phyloP scores from a whole-genome alignment of 2,888 invertebrate genomes.

The Psylliodes chrysocephalus region DNA sequence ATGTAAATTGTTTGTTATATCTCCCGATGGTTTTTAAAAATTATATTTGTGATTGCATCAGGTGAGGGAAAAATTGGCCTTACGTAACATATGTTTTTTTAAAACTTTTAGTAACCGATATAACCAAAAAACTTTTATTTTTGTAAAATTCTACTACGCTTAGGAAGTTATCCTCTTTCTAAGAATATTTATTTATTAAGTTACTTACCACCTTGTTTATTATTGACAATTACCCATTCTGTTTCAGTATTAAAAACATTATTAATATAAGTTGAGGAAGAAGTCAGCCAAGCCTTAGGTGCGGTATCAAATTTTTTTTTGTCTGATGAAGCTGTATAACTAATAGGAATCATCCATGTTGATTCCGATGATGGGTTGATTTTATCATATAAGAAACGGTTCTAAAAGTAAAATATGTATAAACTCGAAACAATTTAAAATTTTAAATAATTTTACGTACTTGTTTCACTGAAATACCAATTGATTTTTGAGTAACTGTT shows the following conservation, averaged over 20 bases:
- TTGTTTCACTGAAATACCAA: constrained; percentile 40
- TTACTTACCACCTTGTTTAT: constrained; percentile 40
- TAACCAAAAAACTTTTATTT: too few species aligned
- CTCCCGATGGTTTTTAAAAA: too few species aligned
- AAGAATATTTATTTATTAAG: too few species aligned
- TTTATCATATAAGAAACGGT: constrained; percentile 69
- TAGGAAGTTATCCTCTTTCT: too few species aligned
- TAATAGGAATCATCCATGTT: constrained; percentile 67
- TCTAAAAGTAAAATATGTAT: constrained; percentile 1
- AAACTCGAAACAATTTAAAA: too few species aligned
- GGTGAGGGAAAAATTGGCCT: too few species aligned
- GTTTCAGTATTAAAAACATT: constrained; percentile 8
- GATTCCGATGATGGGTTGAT: constrained; percentile 47
- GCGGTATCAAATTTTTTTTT: constrained; percentile 57
- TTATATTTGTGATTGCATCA: too few species aligned
- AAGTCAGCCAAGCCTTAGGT: constrained; percentile 56
- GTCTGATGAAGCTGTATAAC: constrained; percentile 63
- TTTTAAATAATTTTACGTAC: too few species aligned
- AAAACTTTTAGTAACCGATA: too few species aligned
- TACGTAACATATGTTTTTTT: too few species aligned
- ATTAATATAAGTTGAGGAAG: constrained; percentile 20
- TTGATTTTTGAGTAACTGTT: constrained; percentile 56
- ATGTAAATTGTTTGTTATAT: too few species aligned
- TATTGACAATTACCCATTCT: constrained; percentile 46
- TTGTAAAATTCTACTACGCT: too few species aligned